phyloP scores from a whole-genome alignment of 2,797 vertebrate genomes.

The Streptopelia turtur region DNA sequence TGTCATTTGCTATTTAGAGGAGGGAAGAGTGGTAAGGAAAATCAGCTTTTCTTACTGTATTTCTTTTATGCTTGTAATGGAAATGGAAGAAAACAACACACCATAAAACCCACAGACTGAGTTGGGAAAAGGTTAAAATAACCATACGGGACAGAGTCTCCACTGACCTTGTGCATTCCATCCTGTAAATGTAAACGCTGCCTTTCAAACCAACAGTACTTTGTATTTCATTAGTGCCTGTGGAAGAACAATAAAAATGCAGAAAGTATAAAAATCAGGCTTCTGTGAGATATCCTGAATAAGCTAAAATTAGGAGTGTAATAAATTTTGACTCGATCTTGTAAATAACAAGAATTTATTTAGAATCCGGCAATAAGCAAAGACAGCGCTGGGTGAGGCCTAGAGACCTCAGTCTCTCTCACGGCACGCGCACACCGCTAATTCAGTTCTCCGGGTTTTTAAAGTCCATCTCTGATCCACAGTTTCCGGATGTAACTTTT shows the following conservation, averaged over 20 bases:
- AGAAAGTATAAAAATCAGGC: neutral
- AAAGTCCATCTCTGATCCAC: no score
- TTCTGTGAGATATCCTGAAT: neutral
- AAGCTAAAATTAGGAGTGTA: constrained; percentile 15
- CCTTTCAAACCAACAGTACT: neutral
- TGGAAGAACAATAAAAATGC: neutral
- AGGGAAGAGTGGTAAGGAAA: neutral
- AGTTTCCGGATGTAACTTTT: no score
- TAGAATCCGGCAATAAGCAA: no score
- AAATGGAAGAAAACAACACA: constrained; percentile 6
- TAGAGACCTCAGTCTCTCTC: no score
- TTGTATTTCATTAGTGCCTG: neutral
- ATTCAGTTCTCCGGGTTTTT: no score
- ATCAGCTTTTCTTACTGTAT: neutral
- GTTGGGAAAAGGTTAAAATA: neutral
- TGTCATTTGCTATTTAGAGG: neutral
- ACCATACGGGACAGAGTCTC: neutral
- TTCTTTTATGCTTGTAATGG: neutral
- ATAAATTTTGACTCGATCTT: no score
- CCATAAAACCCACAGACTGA: neutral
- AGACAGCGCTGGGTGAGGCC: no score
- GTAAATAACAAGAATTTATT: no score
- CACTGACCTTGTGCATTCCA: neutral
- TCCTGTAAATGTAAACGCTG: neutral
- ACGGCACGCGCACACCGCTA: no score